phyloP scores from a whole-genome alignment of 1,140 invertebrate species.

The Linepithema humile region DNA sequence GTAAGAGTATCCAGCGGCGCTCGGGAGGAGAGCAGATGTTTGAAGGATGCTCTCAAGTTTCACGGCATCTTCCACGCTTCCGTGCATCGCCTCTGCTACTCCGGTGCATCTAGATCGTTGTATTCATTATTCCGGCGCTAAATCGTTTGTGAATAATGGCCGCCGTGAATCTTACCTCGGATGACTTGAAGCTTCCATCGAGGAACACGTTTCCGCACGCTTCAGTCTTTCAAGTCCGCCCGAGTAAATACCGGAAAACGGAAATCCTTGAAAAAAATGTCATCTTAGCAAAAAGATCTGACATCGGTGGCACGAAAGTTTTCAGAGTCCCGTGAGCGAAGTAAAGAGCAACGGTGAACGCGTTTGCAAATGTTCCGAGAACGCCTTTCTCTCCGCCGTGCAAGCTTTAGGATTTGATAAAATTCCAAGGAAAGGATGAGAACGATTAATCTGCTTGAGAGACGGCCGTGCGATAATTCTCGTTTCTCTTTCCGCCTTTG shows the following conservation, averaged over 20 bases:
- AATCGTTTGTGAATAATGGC: slow-evolving; percentile 78
- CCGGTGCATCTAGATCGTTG: slow-evolving; percentile 57
- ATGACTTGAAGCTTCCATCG: not conserved
- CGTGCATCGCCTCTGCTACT: not conserved
- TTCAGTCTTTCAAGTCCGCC: slow-evolving; percentile 20
- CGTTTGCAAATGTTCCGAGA: not conserved
- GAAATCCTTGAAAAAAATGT: not conserved
- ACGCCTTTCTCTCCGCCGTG: not conserved
- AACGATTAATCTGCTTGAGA: slow-evolving; percentile 27
- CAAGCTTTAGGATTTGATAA: slow-evolving; percentile 21
- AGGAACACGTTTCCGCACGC: not conserved
- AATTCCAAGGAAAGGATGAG: slow-evolving; percentile 9
- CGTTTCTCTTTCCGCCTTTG: slow-evolving; percentile 1
- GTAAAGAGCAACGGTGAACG: not conserved
- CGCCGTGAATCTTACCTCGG: slow-evolving; percentile 71
- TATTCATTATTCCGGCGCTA: slow-evolving; percentile 75
- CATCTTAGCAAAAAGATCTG: not conserved
- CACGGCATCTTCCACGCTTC: not conserved
- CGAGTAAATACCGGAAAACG: slow-evolving; percentile 12
- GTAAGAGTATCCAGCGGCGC: not conserved
- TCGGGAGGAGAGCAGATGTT: not conserved
- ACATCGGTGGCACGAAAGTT: not conserved
- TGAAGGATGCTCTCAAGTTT: slow-evolving; percentile 47
- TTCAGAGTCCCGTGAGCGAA: not conserved
- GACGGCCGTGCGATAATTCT: slow-evolving; percentile 18